Base-by-base conservation (phyloP, 2,888 invertebrate genomes). In the Mechanitis mazaeus region DNA sequence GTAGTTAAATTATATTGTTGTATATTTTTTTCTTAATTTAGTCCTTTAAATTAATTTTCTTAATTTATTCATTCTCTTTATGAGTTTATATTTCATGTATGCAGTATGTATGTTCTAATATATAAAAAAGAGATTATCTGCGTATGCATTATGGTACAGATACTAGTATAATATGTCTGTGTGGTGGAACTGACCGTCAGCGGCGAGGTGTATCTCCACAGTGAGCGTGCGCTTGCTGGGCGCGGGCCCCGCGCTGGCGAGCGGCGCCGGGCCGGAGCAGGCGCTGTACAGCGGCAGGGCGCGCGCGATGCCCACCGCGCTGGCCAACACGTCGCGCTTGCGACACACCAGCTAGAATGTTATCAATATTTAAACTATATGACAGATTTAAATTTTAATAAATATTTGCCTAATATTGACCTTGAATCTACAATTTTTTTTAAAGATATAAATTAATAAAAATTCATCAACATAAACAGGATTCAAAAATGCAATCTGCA, bases 241-340 rank as follows among this genome's bases (percentile, higher is more conserved):
- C 59, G 45, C 68, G 53, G 74, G 67, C 86, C 61, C 76, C 38
- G 63, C 72, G 54, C 75, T 69, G 33, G 71, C 74, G 45, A 80
- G 77, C 59, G 76, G 80, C 1, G 74, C 68, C 57, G 73, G 72
- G 33, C 73, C 76, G 1, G 86, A 81, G 50, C 88, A 83, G 61
- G 87, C 84, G 35, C 70, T 70, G 90, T 93, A 97, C 58, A 94
- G 84, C 9, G 97, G 96, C 80, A 94, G 94, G 12, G 95, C 94
- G 59, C 97, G 92, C 0, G 95, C 95, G 12, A 96, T 92, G 6
- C 95, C 95, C 79, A 94, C 94, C 0, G 94, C 96, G 68, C 95
- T 94, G 1, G 97, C 95, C 73, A 94, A 93, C 1, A 94, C 91
- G 78, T 96, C 95, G 47, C 91, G 89, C 68, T 93, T 93, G 76